Evolutionary conservation across 2,797 vertebrate species (phyloP).

Genomic region (Phataginus tetradactyla): DNA sequence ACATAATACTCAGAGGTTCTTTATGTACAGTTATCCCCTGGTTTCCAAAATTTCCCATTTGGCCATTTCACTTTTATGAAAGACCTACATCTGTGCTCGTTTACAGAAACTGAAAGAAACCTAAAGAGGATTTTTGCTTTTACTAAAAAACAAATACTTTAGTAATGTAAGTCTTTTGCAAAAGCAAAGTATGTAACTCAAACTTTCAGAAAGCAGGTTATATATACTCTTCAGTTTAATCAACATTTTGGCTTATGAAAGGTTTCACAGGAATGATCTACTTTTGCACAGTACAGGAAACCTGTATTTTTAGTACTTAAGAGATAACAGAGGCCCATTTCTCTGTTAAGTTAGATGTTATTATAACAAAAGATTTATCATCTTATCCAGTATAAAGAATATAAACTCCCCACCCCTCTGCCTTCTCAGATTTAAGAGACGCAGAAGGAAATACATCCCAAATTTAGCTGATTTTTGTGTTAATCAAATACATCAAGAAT

Average conservation of each 20-base stretch:
- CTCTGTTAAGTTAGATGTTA: background rate
- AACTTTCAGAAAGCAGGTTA: background rate
- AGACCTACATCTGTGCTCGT: background rate
- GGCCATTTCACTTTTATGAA: background rate
- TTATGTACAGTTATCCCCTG: background rate
- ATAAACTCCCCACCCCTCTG: background rate
- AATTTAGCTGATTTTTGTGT: background rate
- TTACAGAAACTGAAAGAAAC: too few relatives aligned
- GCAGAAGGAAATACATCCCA: background rate
- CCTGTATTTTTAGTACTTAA: background rate
- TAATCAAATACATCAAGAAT: background rate
- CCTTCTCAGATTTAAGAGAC: slow-evolving; percentile 30
- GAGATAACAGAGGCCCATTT: background rate
- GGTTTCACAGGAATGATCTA: too few relatives aligned
- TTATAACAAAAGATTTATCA: background rate
- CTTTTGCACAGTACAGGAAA: too few relatives aligned
- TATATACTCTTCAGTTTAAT: too few relatives aligned
- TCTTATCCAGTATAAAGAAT: background rate
- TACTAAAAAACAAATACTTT: too few relatives aligned
- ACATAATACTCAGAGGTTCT: background rate
- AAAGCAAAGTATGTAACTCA: background rate
- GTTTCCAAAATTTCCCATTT: background rate
- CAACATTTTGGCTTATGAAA: too few relatives aligned
- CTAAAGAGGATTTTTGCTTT: too few relatives aligned
- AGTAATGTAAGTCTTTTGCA: background rate